Percentiles rank a stretch among this genome's conserved stretches.
These are phyloP conservation scores for Taenioides sp. DNA, from an alignment of 2,797 vertebrate species.

Conservation along the genomic window DNA sequence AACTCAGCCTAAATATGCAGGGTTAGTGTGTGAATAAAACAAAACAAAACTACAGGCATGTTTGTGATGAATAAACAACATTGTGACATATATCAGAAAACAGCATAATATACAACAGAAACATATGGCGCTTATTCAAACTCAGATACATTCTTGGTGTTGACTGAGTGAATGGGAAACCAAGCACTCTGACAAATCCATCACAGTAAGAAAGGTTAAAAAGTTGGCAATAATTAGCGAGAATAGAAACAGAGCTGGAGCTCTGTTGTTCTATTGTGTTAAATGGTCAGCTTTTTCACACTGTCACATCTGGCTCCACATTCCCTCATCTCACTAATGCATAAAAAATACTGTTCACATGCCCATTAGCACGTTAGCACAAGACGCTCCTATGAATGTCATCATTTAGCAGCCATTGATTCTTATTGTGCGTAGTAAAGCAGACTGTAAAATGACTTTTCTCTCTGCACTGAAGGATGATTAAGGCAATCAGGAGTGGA, in stretches of 20 bases:
- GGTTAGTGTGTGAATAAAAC: too few relatives aligned
- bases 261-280: slow-evolving; percentile 14
- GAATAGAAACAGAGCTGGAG: slow-evolving; percentile 32
- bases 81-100: too few relatives aligned
- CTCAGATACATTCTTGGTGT: slow-evolving; percentile 8
- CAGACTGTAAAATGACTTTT: slow-evolving; percentile 65
- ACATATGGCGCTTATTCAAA: slow-evolving; percentile 23
- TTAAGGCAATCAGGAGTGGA: slow-evolving; percentile 54
- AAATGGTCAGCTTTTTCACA: slow-evolving; percentile 45
- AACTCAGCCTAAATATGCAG: too few relatives aligned
- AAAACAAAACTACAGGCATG: too few relatives aligned
- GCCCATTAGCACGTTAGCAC: slow-evolving; percentile 53
- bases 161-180: slow-evolving; percentile 6
- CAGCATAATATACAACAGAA: background rate
- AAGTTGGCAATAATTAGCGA: slow-evolving; percentile 29
- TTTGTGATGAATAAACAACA: too few relatives aligned
- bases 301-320: slow-evolving; percentile 51
- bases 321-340: slow-evolving; percentile 57
- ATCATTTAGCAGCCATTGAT: slow-evolving; percentile 62
- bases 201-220: slow-evolving; percentile 48
- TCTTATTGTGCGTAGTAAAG: slow-evolving; percentile 61
- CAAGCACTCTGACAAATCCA: slow-evolving; percentile 31
- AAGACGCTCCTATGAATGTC: slow-evolving; percentile 53
- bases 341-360: slow-evolving; percentile 57
- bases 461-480: slow-evolving; percentile 38